These are phyloP conservation scores for Bothrops jararaca DNA, from an alignment of 2,113 vertebrate genomes.

Conservation along the genomic window DNA sequence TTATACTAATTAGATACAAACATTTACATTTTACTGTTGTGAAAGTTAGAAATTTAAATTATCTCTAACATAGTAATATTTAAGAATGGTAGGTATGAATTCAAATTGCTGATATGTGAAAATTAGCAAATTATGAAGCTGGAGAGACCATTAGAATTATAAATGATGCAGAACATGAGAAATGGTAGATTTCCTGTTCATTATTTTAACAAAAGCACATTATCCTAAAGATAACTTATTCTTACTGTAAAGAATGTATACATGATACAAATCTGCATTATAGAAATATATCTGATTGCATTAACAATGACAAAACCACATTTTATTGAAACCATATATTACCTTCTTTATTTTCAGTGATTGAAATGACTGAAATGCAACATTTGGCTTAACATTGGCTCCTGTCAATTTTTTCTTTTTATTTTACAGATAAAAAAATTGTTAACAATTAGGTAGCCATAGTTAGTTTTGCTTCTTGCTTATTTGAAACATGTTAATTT, in stretches of 20 bases:
- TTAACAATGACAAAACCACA: constrained; percentile 82
- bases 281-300: constrained; percentile 74
- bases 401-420: constrained; percentile 64
- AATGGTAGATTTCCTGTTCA: constrained; percentile 58
- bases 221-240: constrained; percentile 48
- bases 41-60: background rate
- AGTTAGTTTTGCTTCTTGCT: constrained; percentile 32
- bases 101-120: constrained; percentile 21
- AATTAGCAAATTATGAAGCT: constrained; percentile 48
- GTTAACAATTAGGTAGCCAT: constrained; percentile 40
- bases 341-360: constrained; percentile 67
- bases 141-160: constrained; percentile 39
- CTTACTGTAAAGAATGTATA: constrained; percentile 61
- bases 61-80: background rate
- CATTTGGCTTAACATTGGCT: constrained; percentile 68
- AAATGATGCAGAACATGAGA: constrained; percentile 32
- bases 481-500: constrained; percentile 44
- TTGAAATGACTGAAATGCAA: constrained; percentile 66
- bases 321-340: constrained; percentile 81
- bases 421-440: constrained; percentile 76
- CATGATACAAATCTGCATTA: constrained; percentile 72
- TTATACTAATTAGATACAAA: background rate
- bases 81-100: background rate
- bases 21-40: background rate
- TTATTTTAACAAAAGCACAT: constrained; percentile 56